Evolutionary conservation across 1,140 invertebrate genomes (phyloP), one percentile per base, ranked within the genome.

Genomic region (Lerema accius): DNA sequence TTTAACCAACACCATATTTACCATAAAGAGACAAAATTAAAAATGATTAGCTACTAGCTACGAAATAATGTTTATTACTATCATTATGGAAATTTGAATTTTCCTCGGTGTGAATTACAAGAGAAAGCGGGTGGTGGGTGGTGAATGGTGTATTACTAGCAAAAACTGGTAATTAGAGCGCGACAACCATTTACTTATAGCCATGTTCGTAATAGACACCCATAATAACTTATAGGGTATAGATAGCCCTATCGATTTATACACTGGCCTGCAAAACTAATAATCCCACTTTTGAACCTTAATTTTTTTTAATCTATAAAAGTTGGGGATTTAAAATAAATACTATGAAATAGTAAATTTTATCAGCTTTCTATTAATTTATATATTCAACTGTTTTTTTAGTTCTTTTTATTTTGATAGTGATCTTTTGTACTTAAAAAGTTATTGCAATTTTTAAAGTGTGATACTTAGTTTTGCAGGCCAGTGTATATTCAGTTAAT

Each of bases 51-150:
- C n/a, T n/a, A n/a, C n/a, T n/a, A n/a, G n/a, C 9, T 28, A 48
- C 45, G 4, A 28, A 48, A 48, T 26, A 28, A n/a, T 28, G 51
- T 56, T 42, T 16, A 32, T 7, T 32, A 32, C 28, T 32, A 40
- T 15, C 51, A 42, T 56, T 56, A 56, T 56, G 51, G 13, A 56
- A 26, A 56, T 56, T 56, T 56, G 32, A 56, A 56, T 56, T 56
- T 56, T 56, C 51, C 51, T 56, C 26, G 19, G 39, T 56, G 51
- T 39, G 51, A 56, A 56, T 56, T 56, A 56, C 39, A 9, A 37
- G 51, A 17, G 51, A 56, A 56, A 56, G 51, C 42, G 26, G 14
- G 48, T 19, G 26, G 10, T 55, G 42, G 51, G 51, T 43, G 51
- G 26, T 39, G 39, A 37, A 37, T 28, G 51, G 19, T 55, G 43